A percentile compares a stretch with the other conserved stretches of the same genome.
These are phyloP conservation scores for Aphelenchoides avenae DNA, from an alignment of 1,140 invertebrate species.

Conservation along the genomic window DNA sequence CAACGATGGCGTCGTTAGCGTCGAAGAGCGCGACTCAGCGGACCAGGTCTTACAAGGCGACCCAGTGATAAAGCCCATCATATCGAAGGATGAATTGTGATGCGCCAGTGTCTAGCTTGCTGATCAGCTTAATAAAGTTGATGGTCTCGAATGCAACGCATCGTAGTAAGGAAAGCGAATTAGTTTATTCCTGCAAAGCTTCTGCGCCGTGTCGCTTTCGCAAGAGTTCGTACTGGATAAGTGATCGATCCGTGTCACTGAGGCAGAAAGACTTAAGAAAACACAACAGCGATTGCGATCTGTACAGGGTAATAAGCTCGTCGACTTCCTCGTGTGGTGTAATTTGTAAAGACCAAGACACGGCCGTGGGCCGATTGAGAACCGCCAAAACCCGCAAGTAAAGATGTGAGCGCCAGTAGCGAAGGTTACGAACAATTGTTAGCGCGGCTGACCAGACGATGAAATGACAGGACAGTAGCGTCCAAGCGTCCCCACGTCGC, in stretches of 20 bases:
- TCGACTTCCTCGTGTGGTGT: neutral
- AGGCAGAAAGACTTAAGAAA: neutral
- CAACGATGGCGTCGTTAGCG: slow-evolving; percentile 56
- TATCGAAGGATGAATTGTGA: slow-evolving; percentile 41
- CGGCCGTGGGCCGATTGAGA: no score
- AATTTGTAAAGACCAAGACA: no score
- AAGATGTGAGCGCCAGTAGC: neutral
- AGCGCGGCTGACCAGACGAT: neutral
- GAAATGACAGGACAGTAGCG: neutral
- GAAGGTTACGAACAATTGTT: neutral
- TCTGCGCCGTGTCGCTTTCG: neutral
- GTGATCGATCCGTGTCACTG: neutral
- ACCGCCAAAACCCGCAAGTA: neutral
- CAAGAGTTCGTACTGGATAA: neutral
- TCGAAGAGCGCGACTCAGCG: slow-evolving; percentile 33
- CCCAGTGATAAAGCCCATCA: slow-evolving; percentile 29
- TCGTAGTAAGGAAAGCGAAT: no score
- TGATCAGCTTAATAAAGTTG: neutral
- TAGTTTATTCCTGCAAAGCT: neutral
- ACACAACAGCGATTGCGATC: neutral
- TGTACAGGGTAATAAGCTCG: neutral
- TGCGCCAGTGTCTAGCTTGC: neutral
- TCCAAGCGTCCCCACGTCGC: neutral
- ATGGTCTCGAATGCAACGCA: no score
- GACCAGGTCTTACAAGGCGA: slow-evolving; percentile 31